These are phyloP conservation scores for Channallabes apus DNA, from an alignment of 2,797 vertebrate genomes.

Conservation along the genomic window DNA sequence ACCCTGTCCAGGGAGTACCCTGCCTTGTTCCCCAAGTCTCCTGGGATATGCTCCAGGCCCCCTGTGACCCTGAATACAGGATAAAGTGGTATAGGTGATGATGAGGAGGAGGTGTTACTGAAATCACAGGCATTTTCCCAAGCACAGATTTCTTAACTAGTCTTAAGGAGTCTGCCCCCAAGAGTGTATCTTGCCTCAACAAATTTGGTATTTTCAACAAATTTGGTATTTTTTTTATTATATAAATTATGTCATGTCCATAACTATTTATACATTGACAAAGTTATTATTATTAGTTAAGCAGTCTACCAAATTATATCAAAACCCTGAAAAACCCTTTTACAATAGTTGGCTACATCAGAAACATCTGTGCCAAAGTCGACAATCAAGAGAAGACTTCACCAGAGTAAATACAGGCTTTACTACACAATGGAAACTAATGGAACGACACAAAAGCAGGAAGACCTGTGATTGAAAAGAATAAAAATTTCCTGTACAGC, in stretches of 20 bases:
- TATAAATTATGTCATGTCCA: neutral
- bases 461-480: neutral
- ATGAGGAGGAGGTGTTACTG: neutral
- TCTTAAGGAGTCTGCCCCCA: too few relatives aligned
- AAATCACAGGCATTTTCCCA: neutral
- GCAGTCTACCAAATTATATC: neutral
- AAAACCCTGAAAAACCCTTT: neutral
- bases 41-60: too few relatives aligned
- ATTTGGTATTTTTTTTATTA: neutral
- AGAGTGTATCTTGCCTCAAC: neutral
- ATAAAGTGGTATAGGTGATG: too few relatives aligned
- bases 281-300: neutral
- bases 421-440: neutral
- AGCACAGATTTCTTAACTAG: too few relatives aligned
- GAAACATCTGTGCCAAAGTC: neutral
- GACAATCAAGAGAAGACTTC: neutral
- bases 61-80: too few relatives aligned
- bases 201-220: neutral
- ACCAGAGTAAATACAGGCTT: neutral
- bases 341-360: neutral
- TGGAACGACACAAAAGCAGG: neutral
- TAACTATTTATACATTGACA: neutral
- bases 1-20: too few relatives aligned
- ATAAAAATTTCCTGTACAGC: neutral
- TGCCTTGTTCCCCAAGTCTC: too few relatives aligned